These are phyloP conservation scores for Parnassius mnemosyne DNA, from an alignment of 2,888 invertebrate species.

Conservation along the genomic window DNA sequence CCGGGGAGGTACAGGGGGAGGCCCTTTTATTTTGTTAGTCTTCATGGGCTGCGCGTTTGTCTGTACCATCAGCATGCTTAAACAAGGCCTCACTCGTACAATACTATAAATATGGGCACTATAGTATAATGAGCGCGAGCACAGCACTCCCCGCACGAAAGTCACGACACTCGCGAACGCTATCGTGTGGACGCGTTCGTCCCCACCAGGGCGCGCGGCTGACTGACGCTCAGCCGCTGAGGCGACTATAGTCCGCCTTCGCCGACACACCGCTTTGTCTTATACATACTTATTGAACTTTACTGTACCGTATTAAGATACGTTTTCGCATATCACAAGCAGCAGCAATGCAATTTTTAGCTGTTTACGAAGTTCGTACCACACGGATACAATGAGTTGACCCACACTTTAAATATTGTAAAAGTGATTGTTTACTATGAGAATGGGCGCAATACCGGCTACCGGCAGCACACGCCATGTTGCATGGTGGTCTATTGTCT, in stretches of 20 bases:
- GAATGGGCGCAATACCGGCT: slow-evolving; percentile 40
- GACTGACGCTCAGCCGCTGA: slow-evolving; percentile 48
- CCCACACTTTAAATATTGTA: slow-evolving; percentile 55
- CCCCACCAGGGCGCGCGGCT: slow-evolving; percentile 60
- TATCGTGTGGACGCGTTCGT: slow-evolving; percentile 54
- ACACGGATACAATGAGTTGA: slow-evolving; percentile 53
- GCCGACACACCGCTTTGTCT: slow-evolving; percentile 30
- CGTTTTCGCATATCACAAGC: slow-evolving; percentile 12
- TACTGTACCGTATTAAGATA: slow-evolving; percentile 25
- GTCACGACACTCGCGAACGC: slow-evolving; percentile 57
- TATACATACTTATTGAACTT: slow-evolving; percentile 1
- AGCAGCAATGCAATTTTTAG: slow-evolving; percentile 11
- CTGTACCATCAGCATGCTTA: slow-evolving; percentile 78
- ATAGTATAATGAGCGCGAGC: slow-evolving; percentile 76
- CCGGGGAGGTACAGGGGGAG: slow-evolving; percentile 90
- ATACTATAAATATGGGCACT: slow-evolving; percentile 70
- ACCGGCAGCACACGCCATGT: slow-evolving; percentile 27
- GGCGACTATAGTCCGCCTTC: slow-evolving; percentile 30
- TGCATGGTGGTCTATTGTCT: slow-evolving; percentile 49
- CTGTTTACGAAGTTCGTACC: slow-evolving; percentile 22
- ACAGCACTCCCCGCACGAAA: slow-evolving; percentile 55
- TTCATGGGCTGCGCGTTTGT: slow-evolving; percentile 80
- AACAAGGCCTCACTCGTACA: slow-evolving; percentile 67
- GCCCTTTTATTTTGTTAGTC: slow-evolving; percentile 78
- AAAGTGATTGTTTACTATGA: slow-evolving; percentile 66